Conservation (phyloP, 2,113 vertebrate species). For the Zosterops hypoxanthus region DNA sequence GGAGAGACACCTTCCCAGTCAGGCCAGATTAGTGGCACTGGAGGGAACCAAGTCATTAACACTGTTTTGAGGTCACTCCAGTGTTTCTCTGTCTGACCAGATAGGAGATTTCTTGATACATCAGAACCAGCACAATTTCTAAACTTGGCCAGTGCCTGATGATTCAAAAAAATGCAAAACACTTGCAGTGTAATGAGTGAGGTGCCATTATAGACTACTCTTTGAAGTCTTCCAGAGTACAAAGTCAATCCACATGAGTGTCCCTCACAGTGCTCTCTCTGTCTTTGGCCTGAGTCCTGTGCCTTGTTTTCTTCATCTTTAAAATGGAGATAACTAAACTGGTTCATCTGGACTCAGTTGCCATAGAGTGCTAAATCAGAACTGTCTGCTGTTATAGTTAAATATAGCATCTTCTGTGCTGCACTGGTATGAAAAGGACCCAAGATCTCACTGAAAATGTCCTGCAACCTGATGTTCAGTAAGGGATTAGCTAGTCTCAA, state of each 20-base stretch:
- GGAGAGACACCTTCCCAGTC: background rate
- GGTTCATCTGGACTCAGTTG: background rate
- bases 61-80: background rate
- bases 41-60: background rate
- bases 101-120: background rate
- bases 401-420: background rate
- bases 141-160: fast-evolving
- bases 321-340: background rate
- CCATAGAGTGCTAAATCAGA: background rate
- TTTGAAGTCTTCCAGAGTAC: background rate
- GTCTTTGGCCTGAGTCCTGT: background rate
- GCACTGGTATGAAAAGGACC: background rate
- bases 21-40: background rate
- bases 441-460: background rate
- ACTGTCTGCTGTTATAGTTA: background rate
- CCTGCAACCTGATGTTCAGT: background rate
- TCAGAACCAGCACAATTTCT: background rate
- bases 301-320: background rate
- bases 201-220: background rate
- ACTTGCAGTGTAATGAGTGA: background rate
- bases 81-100: background rate
- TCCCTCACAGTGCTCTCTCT: background rate
- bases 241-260: background rate
- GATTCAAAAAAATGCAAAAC: background rate
- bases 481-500: background rate